Evolutionary conservation across 1,140 invertebrate genomes (phyloP), one percentile per base, ranked within the genome.

Genomic region (Trachymyrmex cornetzi): DNA sequence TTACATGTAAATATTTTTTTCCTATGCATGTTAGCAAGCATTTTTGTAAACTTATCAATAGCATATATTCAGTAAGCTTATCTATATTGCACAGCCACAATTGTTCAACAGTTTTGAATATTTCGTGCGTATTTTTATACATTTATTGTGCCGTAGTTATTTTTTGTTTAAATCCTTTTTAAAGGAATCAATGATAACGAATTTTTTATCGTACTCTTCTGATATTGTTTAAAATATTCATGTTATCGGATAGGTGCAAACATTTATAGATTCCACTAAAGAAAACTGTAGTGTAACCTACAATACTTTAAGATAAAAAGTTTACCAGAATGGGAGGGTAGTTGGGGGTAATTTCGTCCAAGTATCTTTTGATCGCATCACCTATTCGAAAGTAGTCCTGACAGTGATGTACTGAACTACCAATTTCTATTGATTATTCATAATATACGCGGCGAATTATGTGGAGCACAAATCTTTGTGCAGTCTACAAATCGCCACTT

Each of bases 1-100:
- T 74, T 2, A 50, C 50, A 11, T 4, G 53, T 16, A 75, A 75
- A 75, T 75, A 75, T 75, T 34, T 72, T 44, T 50, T 30, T 22
- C 2, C 12, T 34, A 1, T 19, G n/a, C 27, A 55, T 27, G 30
- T 57, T 38, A 59, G 38, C 3, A 11, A 22, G 19, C 3, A 14
- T 59, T 38, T 57, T 38, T 16, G 19, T 7, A n/a, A 9, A 75
- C 11, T 4, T 55, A 50, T 30, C 22, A 72, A 3, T 22, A 74
- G 6, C 50, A 16, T 53, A 53, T 59, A 22, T 34, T 22, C 14
- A 59, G 3, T 12, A 75, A 34, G 12, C 4, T 38, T 34, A 38
- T 7, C 9, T 16, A 72, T 22, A 74, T 22, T 30, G n/a, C 53
- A 11, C 50, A 34, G 6, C 0, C 4, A 44, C 38, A 53, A 16